Evolutionary conservation across 2,113 vertebrate genomes (phyloP).

Genomic region (Rhinoptilus africanus): DNA sequence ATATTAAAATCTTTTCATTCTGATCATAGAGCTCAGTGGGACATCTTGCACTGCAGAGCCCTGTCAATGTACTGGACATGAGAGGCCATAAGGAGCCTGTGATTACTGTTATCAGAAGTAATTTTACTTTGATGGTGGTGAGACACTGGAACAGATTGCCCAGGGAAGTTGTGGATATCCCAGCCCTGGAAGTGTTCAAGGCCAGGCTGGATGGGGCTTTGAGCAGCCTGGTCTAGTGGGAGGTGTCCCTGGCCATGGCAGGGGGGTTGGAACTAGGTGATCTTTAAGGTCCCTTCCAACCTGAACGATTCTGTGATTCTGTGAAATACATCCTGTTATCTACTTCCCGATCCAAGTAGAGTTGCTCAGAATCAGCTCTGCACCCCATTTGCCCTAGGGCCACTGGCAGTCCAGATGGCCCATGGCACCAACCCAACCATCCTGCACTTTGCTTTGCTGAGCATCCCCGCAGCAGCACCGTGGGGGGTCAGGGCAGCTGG

Average conservation of each 20-base stretch:
- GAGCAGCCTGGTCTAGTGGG: no score
- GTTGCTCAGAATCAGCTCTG: background rate
- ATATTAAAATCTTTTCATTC: background rate
- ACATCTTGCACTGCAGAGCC: background rate
- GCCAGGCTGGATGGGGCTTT: no score
- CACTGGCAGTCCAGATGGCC: fast-evolving
- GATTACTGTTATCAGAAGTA: background rate
- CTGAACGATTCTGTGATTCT: no score
- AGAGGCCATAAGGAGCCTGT: background rate
- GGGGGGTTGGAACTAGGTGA: no score
- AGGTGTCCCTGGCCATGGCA: no score
- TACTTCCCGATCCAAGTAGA: background rate
- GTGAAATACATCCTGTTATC: no score
- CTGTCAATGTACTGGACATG: fast-evolving
- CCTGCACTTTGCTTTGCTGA: background rate
- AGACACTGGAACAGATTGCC: no score
- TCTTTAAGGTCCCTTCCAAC: no score
- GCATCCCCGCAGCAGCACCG: no score
- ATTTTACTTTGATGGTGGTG: no score
- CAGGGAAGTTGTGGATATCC: no score
- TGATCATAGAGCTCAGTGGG: background rate
- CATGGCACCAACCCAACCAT: background rate
- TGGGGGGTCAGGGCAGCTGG: fast-evolving
- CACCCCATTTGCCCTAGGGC: fast-evolving
- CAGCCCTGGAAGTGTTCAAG: no score